These are phyloP conservation scores for Myopa tessellatipennis DNA, from an alignment of 2,888 invertebrate genomes.

Conservation along the genomic window DNA sequence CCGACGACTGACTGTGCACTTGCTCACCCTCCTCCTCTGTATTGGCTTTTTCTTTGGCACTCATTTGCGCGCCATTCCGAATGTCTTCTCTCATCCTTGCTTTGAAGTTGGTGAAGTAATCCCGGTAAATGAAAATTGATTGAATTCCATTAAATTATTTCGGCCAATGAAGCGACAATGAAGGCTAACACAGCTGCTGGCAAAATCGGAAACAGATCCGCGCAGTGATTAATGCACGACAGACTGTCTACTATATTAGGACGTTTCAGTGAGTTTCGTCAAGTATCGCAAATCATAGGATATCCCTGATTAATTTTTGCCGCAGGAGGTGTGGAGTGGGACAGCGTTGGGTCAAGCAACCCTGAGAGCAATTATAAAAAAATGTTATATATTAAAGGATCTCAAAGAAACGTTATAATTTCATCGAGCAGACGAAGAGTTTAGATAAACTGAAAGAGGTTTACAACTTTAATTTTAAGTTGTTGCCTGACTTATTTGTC, in stretches of 20 bases:
- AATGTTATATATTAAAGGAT: too few relatives aligned
- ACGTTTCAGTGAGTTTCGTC: conserved; percentile 3
- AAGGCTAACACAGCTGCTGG: conserved; percentile 36
- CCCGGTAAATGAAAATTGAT: conserved; percentile 62
- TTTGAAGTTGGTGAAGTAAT: conserved; percentile 34
- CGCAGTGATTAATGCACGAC: conserved; percentile 31
- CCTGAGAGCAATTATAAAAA: too few relatives aligned
- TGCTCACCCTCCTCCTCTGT: background rate
- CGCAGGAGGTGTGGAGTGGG: background rate
- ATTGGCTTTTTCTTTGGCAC: too few relatives aligned
- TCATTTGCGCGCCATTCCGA: too few relatives aligned
- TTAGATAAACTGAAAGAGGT: too few relatives aligned
- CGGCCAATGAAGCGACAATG: conserved; percentile 41
- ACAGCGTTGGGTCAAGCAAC: too few relatives aligned
- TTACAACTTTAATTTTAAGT: too few relatives aligned
- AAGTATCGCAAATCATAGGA: background rate
- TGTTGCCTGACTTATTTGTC: too few relatives aligned
- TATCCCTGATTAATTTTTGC: background rate
- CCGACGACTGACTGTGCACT: too few relatives aligned
- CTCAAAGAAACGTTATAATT: too few relatives aligned
- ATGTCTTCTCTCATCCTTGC: background rate
- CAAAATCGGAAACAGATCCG: conserved; percentile 7
- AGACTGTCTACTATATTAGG: conserved; percentile 3
- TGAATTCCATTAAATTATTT: conserved; percentile 59
- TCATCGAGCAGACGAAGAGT: too few relatives aligned